Evolutionary conservation across 2,113 vertebrate genomes (phyloP).

Genomic region (Stigmatopora nigra): DNA sequence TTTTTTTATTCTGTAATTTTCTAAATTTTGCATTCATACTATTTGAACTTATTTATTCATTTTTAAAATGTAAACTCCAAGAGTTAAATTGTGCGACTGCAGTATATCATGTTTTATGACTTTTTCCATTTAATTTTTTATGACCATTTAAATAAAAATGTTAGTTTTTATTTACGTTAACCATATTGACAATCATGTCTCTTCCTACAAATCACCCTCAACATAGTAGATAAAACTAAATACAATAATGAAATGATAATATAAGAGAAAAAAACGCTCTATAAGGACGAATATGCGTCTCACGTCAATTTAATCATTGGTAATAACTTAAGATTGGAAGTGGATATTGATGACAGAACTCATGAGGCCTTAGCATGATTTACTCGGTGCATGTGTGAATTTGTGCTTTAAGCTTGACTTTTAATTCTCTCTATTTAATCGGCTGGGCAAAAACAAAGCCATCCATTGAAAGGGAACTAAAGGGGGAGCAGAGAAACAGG

Average conservation of each 20-base stretch:
- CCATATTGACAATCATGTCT: neutral
- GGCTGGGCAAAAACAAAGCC: conserved; percentile 73
- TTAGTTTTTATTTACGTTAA: neutral
- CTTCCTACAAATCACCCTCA: neutral
- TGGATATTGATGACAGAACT: conserved; percentile 6
- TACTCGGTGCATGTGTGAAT: conserved; percentile 13
- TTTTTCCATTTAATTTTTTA: neutral
- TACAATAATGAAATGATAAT: conserved; percentile 10
- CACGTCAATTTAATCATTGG: neutral
- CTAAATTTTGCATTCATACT: too few relatives aligned
- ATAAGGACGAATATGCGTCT: neutral
- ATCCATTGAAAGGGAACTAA: conserved; percentile 61
- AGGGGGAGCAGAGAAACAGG: conserved; percentile 33
- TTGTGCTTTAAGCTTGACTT: conserved; percentile 58
- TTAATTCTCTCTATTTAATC: conserved; percentile 72
- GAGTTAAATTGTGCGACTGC: neutral
- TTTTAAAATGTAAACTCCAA: too few relatives aligned
- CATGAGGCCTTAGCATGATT: conserved; percentile 11
- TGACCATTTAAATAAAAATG: neutral
- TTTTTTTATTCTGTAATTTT: too few relatives aligned
- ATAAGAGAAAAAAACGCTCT: conserved; percentile 21
- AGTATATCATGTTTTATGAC: neutral
- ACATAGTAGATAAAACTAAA: neutral
- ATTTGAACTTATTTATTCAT: too few relatives aligned
- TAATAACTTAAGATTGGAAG: neutral